These are phyloP conservation scores for Oreonectes daqikongensis DNA, from an alignment of 2,797 vertebrate genomes.

Conservation along the genomic window DNA sequence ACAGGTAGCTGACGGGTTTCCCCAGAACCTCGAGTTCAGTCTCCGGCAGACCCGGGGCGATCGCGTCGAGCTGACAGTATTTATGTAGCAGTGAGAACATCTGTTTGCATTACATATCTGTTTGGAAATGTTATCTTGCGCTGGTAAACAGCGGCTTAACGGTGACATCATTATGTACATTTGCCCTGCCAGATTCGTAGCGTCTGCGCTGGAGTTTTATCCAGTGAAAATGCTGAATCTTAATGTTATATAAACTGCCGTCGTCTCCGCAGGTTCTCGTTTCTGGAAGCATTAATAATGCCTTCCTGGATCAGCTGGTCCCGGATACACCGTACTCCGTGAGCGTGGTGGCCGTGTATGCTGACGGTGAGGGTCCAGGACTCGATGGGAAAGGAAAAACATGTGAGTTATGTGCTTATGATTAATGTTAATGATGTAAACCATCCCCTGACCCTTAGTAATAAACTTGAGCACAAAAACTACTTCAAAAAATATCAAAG, in stretches of 20 bases:
- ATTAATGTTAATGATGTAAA: no score
- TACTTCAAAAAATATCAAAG: slow-evolving; percentile 12
- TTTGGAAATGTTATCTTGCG: slow-evolving; percentile 58
- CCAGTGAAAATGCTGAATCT: slow-evolving; percentile 39
- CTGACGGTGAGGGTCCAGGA: slow-evolving; percentile 83
- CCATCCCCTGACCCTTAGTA: no score
- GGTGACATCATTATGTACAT: slow-evolving; percentile 71
- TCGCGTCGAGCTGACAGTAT: slow-evolving; percentile 54
- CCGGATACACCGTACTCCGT: slow-evolving; percentile 90
- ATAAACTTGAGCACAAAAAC: no score
- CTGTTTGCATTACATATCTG: slow-evolving; percentile 66
- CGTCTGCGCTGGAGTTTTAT: slow-evolving; percentile 43
- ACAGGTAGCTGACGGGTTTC: slow-evolving; percentile 47
- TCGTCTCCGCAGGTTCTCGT: slow-evolving; percentile 81
- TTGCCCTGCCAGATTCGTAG: slow-evolving; percentile 62
- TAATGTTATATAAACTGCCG: slow-evolving; percentile 37
- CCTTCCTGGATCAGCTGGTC: slow-evolving; percentile 86
- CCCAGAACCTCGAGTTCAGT: slow-evolving; percentile 8
- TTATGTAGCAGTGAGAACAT: slow-evolving; percentile 58
- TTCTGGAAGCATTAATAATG: slow-evolving; percentile 81
- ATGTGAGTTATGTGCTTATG: slow-evolving; percentile 74
- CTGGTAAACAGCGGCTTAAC: slow-evolving; percentile 58
- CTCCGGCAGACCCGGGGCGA: slow-evolving; percentile 11
- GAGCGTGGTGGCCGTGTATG: slow-evolving; percentile 84
- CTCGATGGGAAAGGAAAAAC: slow-evolving; percentile 84